These are phyloP conservation scores for Zosterops hypoxanthus DNA, from an alignment of 2,113 vertebrate genomes.

Conservation along the genomic window DNA sequence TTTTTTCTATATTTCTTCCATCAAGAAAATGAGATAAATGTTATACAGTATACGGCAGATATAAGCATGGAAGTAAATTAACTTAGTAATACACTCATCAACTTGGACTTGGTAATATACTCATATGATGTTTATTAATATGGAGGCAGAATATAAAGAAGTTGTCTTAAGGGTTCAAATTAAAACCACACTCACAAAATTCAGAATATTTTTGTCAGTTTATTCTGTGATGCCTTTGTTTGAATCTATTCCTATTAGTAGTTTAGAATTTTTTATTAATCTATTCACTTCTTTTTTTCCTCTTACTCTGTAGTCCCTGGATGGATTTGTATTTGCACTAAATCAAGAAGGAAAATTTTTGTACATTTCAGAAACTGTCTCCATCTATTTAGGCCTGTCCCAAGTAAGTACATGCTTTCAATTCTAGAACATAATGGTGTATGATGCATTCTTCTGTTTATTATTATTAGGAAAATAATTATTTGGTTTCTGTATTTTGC, in stretches of 20 bases:
- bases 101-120: not conserved
- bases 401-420: slow-evolving; percentile 86
- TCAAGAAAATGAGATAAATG: not conserved
- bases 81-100: not conserved
- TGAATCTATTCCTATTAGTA: not conserved
- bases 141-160: not conserved
- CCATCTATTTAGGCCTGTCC: slow-evolving; percentile 98
- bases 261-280: slow-evolving; percentile 36
- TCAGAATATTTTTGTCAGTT: not conserved
- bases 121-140: slow-evolving; percentile 2
- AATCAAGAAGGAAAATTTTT: slow-evolving; percentile 99
- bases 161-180: not conserved
- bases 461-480: slow-evolving; percentile 5
- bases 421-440: slow-evolving; percentile 13
- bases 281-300: slow-evolving; percentile 5
- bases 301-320: slow-evolving; percentile 87
- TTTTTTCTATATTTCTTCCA: slow-evolving; percentile 1
- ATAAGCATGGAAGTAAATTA: not conserved
- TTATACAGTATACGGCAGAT: not conserved
- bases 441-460: not conserved
- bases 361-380: slow-evolving; percentile 99
- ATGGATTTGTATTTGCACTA: slow-evolving; percentile 99
- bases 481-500: slow-evolving; percentile 35
- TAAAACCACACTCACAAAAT: not conserved
- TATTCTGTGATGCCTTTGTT: not conserved